Percentiles rank a stretch among this genome's conserved stretches.
Evolutionary conservation across 2,113 vertebrate species (phyloP).

Genomic region (Anolis carolinensis): DNA sequence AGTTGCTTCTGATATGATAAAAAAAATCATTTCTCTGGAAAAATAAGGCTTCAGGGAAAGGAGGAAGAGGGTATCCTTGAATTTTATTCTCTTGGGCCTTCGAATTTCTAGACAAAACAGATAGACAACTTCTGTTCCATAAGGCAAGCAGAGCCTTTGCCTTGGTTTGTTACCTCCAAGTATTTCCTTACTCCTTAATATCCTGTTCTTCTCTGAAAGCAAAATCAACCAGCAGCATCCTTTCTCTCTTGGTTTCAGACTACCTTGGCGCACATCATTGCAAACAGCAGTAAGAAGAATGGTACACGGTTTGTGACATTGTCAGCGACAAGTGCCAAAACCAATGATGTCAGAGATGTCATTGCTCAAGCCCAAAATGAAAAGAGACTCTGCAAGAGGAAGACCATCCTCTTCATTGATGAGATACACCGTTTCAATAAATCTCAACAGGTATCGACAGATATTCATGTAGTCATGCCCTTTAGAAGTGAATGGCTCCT

Average conservation of each 20-base stretch:
- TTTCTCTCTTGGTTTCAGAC: slow-evolving; percentile 79
- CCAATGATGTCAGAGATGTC: slow-evolving; percentile 89
- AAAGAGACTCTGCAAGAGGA: slow-evolving; percentile 91
- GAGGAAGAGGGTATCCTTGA: too few species aligned
- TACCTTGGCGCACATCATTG: slow-evolving; percentile 94
- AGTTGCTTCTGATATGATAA: slow-evolving; percentile 15
- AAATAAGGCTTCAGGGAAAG: not conserved
- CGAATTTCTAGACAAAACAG: not conserved
- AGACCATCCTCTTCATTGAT: slow-evolving; percentile 96
- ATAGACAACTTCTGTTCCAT: not conserved
- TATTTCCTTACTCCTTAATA: not conserved
- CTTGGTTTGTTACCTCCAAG: not conserved
- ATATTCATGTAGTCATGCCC: rapidly evolving
- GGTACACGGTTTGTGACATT: slow-evolving; percentile 87
- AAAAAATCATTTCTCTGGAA: not conserved
- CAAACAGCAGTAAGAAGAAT: slow-evolving; percentile 86
- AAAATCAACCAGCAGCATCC: slow-evolving; percentile 16
- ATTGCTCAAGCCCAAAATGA: slow-evolving; percentile 97
- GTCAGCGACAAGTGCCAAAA: slow-evolving; percentile 91
- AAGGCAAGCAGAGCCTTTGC: not conserved
- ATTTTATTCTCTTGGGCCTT: too few species aligned
- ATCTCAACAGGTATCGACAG: slow-evolving; percentile 88
- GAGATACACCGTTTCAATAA: slow-evolving; percentile 99
- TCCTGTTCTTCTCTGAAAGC: not conserved
- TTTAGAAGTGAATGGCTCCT: not conserved